Percentiles rank a stretch among this genome's conserved stretches.
These are phyloP conservation scores for Clunio marinus DNA, from an alignment of 2,888 invertebrate genomes.

Conservation along the genomic window DNA sequence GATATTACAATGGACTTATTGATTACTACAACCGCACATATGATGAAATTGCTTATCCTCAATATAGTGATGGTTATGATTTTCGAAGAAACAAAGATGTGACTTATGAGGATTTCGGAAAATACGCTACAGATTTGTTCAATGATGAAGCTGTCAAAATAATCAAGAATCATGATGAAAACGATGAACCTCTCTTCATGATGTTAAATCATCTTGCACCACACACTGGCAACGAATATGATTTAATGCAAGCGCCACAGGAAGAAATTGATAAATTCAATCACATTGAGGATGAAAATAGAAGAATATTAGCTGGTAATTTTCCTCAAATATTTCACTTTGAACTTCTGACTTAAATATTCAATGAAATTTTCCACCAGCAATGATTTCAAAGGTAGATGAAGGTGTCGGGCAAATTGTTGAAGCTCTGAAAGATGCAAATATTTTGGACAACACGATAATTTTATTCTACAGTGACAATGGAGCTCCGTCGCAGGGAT, in stretches of 20 bases:
- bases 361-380: slow-evolving; percentile 59
- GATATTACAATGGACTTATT: slow-evolving; percentile 76
- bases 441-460: slow-evolving; percentile 74
- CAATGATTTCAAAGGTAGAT: slow-evolving; percentile 80
- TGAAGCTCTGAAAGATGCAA: slow-evolving; percentile 59
- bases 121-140: slow-evolving; percentile 68
- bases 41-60: slow-evolving; percentile 47
- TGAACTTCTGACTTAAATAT: slow-evolving; percentile 44
- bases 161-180: slow-evolving; percentile 56
- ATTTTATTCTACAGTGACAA: slow-evolving; percentile 86
- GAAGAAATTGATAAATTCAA: slow-evolving; percentile 64
- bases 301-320: slow-evolving; percentile 66
- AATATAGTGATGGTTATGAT: slow-evolving; percentile 51
- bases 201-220: slow-evolving; percentile 75
- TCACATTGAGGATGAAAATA: slow-evolving; percentile 62
- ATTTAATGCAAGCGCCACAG: slow-evolving; percentile 66
- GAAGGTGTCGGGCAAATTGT: slow-evolving; percentile 76
- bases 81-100: slow-evolving; percentile 54
- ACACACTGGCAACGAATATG: slow-evolving; percentile 68
- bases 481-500: slow-evolving; percentile 72
- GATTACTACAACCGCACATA: slow-evolving; percentile 70
- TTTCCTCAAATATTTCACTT: not conserved
- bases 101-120: slow-evolving; percentile 53
- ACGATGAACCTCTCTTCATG: slow-evolving; percentile 64
- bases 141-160: slow-evolving; percentile 61